A percentile compares a stretch with the other conserved stretches of the same genome.
Conservation (phyloP, 2,888 invertebrate species). For the Serrognathus titanus region DNA sequence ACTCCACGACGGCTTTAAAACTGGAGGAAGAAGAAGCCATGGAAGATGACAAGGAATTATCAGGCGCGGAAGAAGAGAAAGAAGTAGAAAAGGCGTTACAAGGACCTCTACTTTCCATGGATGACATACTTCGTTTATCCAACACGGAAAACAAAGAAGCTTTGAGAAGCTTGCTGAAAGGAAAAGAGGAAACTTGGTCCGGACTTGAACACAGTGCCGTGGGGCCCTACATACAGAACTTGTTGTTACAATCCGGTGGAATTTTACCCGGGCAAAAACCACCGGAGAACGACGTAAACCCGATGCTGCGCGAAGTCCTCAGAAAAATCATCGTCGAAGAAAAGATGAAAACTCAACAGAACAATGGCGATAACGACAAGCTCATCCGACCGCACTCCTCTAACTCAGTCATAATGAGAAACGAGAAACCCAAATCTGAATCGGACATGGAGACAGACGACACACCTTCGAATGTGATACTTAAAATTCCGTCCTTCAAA, state of each 20-base stretch:
- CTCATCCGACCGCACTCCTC: slow-evolving; percentile 45
- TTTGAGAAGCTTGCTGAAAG: slow-evolving; percentile 53
- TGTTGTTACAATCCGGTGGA: slow-evolving; percentile 46
- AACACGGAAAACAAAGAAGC: slow-evolving; percentile 54
- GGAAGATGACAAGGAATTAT: slow-evolving; percentile 58
- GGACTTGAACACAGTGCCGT: slow-evolving; percentile 52
- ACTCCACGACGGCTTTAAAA: slow-evolving; percentile 38
- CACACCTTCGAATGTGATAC: slow-evolving; percentile 69
- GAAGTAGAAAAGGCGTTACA: slow-evolving; percentile 58
- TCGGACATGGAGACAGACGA: slow-evolving; percentile 53
- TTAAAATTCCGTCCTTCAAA: slow-evolving; percentile 91
- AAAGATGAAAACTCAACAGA: slow-evolving; percentile 40
- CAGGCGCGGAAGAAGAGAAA: slow-evolving; percentile 59
- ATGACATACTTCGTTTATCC: slow-evolving; percentile 58
- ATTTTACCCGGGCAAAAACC: slow-evolving; percentile 37
- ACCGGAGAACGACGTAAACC: slow-evolving; percentile 42
- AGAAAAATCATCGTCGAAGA: slow-evolving; percentile 57
- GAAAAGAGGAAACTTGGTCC: slow-evolving; percentile 49
- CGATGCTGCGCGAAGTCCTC: slow-evolving; percentile 54
- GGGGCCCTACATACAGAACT: slow-evolving; percentile 55
- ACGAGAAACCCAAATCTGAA: slow-evolving; percentile 42
- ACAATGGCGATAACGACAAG: slow-evolving; percentile 42
- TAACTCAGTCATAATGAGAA: slow-evolving; percentile 44
- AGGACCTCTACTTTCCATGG: slow-evolving; percentile 56
- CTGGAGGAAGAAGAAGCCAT: slow-evolving; percentile 54